Base-by-base conservation (phyloP, 1,140 invertebrate genomes). In the Drosophila jambulina region DNA sequence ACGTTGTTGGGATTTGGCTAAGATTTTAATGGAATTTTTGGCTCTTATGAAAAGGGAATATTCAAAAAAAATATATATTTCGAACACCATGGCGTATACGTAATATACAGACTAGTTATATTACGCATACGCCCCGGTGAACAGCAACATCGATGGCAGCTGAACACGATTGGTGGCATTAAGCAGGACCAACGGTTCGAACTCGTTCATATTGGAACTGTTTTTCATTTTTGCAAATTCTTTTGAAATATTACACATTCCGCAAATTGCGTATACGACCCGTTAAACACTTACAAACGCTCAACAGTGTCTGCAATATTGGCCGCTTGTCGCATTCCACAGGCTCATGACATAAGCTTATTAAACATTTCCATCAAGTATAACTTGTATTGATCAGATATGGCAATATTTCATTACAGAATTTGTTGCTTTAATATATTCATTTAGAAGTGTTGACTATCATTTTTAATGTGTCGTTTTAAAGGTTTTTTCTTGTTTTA, bases 201-300 rank as follows among this genome's bases (percentile, higher is more conserved):
- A 12, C 9, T 27, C 3, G 2, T 49, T 29, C 12, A 12, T 19
- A 19, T 19, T 9, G 15, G 2, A 19, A 19, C 2, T 43, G 17
- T 15, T 19, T 25, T 25, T 23, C 21, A 23, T 34, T 65, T 12
- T 56, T 38, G 15, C 7, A 8, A 25, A 32, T 25, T n/a, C 2
- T 17, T 19, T 15, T 15, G 13, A 32, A 34, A 34, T 40, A 7
- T n/a, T 32, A 23, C 15, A 32, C 10, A 29, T 64, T 58, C 23
- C 62, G 43, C 21, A 64, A 32, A 62, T 61, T 29, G 59, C 38
- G 57, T 27, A 62, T 64, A 64, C 62, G 62, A 61, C 57, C 40
- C 19, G 57, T 45, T 65, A 9, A 62, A 62, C 62, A 25, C 17
- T 8, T 21, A 32, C 23, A 61, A 61, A 60, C 19, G n/a, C 27